Evolutionary conservation across 1,140 invertebrate species (phyloP), one percentile per base, ranked within the genome.

Genomic region (Meloidogyne hapla): DNA sequence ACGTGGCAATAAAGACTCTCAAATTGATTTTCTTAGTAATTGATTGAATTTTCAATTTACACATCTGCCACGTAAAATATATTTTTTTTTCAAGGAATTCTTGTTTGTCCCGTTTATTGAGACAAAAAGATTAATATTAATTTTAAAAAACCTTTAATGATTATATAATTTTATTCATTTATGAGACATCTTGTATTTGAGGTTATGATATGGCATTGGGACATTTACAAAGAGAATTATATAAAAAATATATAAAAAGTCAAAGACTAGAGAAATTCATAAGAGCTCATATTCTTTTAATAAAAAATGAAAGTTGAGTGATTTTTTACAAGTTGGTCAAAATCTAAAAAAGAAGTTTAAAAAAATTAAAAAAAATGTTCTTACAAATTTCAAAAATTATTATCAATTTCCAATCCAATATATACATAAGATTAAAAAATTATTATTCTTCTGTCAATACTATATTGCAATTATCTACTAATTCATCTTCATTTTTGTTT

Each of bases 151-250:
- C 9, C 33, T 6, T 6, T 6, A 33, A 33, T 6, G 18, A 48
- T n/a, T 48, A 18, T 5, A 18, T 33, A 6, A 33, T 18, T 48
- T 48, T 56, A 56, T 56, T n/a, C 4, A n/a, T 56, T 56, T 56
- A 56, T 56, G n/a, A 56, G 48, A 56, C 48, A 56, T 56, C n/a
- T 56, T n/a, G n/a, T 5, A n/a, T 56, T 48, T 13, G 8, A 18
- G 48, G 48, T 56, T 56, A 56, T 56, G 48, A 56, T 56, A 56
- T 56, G 48, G 48, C 48, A 56, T 56, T 48, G 48, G 48, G 18
- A 56, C 18, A 56, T 48, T 15, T 56, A 56, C 48, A 56, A n/a
- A n/a, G 48, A 56, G 15, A 13, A 48, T 48, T 21, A 56, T 56
- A 56, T 33, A 33, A 33, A 33, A 33, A 33, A 33, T 33, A 33